phyloP scores from a whole-genome alignment of 2,113 vertebrate genomes.

The Phylloscopus trochiloides region DNA sequence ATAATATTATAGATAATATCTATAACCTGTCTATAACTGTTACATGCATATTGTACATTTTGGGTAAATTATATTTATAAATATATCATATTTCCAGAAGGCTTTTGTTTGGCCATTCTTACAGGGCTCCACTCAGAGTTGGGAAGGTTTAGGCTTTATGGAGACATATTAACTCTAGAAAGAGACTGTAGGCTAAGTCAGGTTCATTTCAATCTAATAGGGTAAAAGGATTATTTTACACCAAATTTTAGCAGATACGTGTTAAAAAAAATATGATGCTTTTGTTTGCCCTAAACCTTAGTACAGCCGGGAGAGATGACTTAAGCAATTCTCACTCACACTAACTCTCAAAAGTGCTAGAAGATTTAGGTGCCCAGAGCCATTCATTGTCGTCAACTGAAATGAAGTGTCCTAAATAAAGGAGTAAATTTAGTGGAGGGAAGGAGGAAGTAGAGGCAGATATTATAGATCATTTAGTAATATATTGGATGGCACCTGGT shows the following conservation, averaged over 20 bases:
- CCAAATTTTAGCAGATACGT: neutral
- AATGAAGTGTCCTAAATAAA: neutral
- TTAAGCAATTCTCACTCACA: neutral
- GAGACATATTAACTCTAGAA: neutral
- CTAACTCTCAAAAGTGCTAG: accelerated
- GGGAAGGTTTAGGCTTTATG: neutral
- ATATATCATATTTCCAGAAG: neutral
- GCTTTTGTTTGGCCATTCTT: neutral
- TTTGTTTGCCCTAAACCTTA: neutral
- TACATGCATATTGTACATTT: neutral
- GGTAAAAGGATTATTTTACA: neutral
- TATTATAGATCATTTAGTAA: neutral
- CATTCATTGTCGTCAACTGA: neutral
- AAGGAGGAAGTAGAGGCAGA: neutral
- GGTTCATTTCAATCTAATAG: neutral
- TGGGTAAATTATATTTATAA: neutral
- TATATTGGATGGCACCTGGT: neutral
- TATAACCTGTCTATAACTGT: neutral
- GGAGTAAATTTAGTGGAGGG: neutral
- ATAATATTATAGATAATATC: neutral
- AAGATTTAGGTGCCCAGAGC: neutral
- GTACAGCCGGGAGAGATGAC: neutral
- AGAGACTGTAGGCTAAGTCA: neutral
- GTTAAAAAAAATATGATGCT: neutral
- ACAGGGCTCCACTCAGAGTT: neutral